Base-by-base conservation (phyloP, 2,113 vertebrate species). In the Aepyceros melampus region DNA sequence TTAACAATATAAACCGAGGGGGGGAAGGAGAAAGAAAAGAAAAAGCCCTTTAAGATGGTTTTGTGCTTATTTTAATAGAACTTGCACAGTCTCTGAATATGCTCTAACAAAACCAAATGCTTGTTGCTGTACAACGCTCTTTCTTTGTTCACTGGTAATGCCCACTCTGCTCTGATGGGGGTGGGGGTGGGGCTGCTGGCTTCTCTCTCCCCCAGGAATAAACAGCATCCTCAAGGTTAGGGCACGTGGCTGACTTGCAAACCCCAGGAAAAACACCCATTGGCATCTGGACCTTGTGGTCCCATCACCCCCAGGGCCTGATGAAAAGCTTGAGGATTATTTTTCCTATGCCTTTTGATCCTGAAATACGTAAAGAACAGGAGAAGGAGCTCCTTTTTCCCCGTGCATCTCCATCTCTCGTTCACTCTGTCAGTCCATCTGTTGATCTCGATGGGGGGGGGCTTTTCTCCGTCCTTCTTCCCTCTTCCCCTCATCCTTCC, bases 61-160 rank as follows among this genome's bases (percentile, higher is more conserved):
- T 98, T 99, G 98, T 98, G 98, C 98, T 98, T 98, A 98, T 98
- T 99, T 98, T 99, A 98, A 99, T 98, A 98, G 98, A 99, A 98
- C 97, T 99, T 98, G 98, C 98, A 97, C 98, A 98, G 98, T 96
- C 93, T 83, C 97, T 97, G 98, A 98, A 98, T 98, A 96, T 99
- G 97, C 97, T 98, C 97, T 99, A 99, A 99, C 98, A 98, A 98
- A 98, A 98, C 91, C 97, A 98, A 98, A 98, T 98, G 98, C 98
- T 97, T 92, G 90, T 98, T 98, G 98, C 98, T 97, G 98, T 98
- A 98, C 94, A 96, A 97, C 97, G 23, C 94, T 98, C 95, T 64
- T 93, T 86, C 98, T 99, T 99, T 99, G 98, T 99, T 98, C 87
- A 0, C 92, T 95, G 97, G 97, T 96, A 97, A 94, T 98, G 98